Evolutionary conservation across 23 tunicate species (phyloP), one percentile per base, ranked within the genome.

Genomic region (Ciona savignyi): DNA sequence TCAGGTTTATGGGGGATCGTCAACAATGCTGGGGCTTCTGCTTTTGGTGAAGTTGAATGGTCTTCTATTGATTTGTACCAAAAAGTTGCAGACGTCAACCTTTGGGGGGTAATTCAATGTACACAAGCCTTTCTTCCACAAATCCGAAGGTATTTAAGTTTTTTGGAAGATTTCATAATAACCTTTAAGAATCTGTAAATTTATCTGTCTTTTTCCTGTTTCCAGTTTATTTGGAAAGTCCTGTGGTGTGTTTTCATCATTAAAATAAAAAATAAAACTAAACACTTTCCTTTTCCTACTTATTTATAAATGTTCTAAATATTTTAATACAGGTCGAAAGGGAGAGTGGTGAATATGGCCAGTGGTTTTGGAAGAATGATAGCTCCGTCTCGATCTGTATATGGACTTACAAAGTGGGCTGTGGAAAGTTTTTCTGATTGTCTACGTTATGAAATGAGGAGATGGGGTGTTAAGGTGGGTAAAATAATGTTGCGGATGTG

Each of bases 31-130:
- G 98, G 98, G 0, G 74, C 88, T 1, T 93, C 98, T 19, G 93
- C 98, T 61, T 93, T 86, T 74, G 98, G 98, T 15, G 98, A 93
- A 24, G 62, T 93, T 25, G 98, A 93, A 60, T 93, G 98, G 98
- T 73, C 93, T 31, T 93, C 98, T 3, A 86, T 86, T 2, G 93
- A 93, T 42, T 64, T 93, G 74, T 93, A 77, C 87, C 86, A 93
- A 63, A 62, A 74, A 21, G 91, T 86, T 3, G 80, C 83, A 30
- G 99, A 94, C 32, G 99, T 94, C 23, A 94, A 94, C 64, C 35
- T 94, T 27, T 94, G 90, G 90, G 99, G 99, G 20, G 83, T 88
- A 30, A 71, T 87, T 42, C 29, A 90, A 31, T 77, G 85, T 72
- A 86, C 99, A 20, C 87, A 94, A 74, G 99, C 90, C 0, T 79